Evolutionary conservation across 2,888 invertebrate species (phyloP).

Genomic region (Petrolisthes cinctipes): DNA sequence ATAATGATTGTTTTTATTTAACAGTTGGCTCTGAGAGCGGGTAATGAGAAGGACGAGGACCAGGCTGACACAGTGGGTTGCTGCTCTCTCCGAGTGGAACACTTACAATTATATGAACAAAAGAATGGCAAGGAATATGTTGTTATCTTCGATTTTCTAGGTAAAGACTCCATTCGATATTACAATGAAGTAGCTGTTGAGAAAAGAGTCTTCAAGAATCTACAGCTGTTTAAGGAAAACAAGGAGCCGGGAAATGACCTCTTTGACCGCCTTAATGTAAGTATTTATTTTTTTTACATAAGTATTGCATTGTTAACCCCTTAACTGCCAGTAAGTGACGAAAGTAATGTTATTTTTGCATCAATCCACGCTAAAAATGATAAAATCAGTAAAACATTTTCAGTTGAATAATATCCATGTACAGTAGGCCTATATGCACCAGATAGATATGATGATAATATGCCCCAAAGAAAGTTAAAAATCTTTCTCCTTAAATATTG

Average conservation of each 20-base stretch:
- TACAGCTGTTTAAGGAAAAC: slow-evolving; percentile 96
- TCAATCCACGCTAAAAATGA: too few relatives aligned
- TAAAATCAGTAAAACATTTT: too few relatives aligned
- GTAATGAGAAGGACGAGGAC: slow-evolving; percentile 99
- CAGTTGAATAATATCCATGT: too few relatives aligned
- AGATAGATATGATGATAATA: too few relatives aligned
- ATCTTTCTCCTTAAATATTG: too few relatives aligned
- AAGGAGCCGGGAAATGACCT: slow-evolving; percentile 95
- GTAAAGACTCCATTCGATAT: slow-evolving; percentile 92
- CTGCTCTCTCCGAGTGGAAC: slow-evolving; percentile 97
- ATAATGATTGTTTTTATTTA: slow-evolving; percentile 30
- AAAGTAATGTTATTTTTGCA: too few relatives aligned
- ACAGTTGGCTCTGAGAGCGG: slow-evolving; percentile 92
- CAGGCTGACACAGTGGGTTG: slow-evolving; percentile 99
- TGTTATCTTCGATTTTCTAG: slow-evolving; percentile 98
- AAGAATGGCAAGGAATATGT: slow-evolving; percentile 79
- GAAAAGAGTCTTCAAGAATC: slow-evolving; percentile 97
- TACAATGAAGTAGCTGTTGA: slow-evolving; percentile 97
- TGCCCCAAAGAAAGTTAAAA: too few relatives aligned
- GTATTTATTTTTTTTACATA: slow-evolving; percentile 67
- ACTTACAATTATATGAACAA: slow-evolving; percentile 76
- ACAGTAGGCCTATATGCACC: too few relatives aligned
- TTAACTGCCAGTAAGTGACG: too few relatives aligned
- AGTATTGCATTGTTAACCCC: slow-evolving; percentile 66
- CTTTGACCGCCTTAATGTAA: slow-evolving; percentile 92